Percentiles rank a stretch among this genome's conserved stretches.
Conservation (phyloP, 2,113 vertebrate species). For the Gorsachius goisagi region DNA sequence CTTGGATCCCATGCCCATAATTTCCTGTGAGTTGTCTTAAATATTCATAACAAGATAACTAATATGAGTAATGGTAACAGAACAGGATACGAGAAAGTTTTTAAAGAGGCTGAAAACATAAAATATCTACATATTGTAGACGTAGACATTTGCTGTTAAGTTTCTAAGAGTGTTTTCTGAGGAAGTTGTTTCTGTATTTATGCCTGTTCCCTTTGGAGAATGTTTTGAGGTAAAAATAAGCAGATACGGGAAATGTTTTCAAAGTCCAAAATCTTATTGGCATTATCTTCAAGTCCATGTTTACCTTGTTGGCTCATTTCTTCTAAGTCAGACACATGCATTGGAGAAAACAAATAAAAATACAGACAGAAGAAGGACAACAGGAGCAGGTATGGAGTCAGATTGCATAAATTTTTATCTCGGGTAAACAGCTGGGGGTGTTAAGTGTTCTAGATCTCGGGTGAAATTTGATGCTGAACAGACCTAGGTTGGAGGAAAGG, state of each 20-base stretch:
- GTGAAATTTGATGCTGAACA: background rate
- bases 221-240: background rate
- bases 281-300: background rate
- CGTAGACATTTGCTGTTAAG: background rate
- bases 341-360: background rate
- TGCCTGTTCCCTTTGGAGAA: background rate
- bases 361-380: background rate
- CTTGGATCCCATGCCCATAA: background rate
- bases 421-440: background rate
- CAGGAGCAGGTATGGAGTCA: background rate
- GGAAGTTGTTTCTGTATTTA: background rate
- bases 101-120: background rate
- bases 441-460: background rate
- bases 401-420: background rate
- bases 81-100: background rate
- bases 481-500: background rate
- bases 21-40: background rate
- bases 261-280: background rate
- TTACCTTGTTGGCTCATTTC: background rate
- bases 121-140: background rate
- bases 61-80: background rate
- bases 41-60: background rate
- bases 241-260: background rate
- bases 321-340: background rate
- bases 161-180: background rate